Conservation (phyloP, 2,113 vertebrate species). For the Mellivora capensis region DNA sequence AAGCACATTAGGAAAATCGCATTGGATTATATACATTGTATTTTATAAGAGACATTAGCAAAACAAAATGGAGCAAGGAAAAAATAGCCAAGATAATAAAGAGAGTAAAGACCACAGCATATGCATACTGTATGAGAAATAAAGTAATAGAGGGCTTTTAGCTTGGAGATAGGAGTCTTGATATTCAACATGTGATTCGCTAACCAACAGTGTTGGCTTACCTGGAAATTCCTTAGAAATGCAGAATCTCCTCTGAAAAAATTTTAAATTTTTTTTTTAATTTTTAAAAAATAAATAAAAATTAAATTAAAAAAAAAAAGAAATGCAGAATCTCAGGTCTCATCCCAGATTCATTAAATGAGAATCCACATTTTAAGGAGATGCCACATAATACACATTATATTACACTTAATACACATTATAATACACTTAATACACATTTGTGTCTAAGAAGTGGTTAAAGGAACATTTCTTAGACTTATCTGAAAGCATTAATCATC, state of each 20-base stretch:
- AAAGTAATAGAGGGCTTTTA: not conserved
- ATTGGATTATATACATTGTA: not conserved
- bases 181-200: not conserved
- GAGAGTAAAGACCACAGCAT: not conserved
- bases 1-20: not conserved
- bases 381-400: too few species aligned
- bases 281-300: too few species aligned
- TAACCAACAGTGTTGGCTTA: not conserved
- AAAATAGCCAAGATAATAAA: not conserved
- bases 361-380: not conserved
- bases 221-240: not conserved
- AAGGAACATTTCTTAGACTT: not conserved
- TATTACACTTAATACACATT: too few species aligned
- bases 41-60: not conserved
- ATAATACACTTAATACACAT: too few species aligned
- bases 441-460: not conserved
- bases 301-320: not conserved
- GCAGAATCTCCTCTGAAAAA: not conserved
- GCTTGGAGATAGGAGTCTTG: not conserved
- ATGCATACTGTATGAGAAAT: not conserved
- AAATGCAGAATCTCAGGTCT: not conserved
- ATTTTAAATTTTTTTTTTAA: too few species aligned
- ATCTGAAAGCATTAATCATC: not conserved
- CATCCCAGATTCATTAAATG: not conserved
- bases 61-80: not conserved